phyloP scores from a whole-genome alignment of 2,888 invertebrate species.

The Fabriciana adippe region DNA sequence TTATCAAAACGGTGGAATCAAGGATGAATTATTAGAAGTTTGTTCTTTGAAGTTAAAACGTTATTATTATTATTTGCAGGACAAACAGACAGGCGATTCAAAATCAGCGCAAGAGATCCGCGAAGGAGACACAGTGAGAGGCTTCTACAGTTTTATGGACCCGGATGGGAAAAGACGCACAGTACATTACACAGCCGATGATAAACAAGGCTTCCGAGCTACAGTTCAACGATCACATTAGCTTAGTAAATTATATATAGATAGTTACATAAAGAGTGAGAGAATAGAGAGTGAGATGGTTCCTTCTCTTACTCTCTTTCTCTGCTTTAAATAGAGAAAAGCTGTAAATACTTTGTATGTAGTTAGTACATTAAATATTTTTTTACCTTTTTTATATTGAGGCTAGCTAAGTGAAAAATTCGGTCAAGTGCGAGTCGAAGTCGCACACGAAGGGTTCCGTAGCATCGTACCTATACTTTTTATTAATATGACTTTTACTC shows the following conservation, averaged over 20 bases:
- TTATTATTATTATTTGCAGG: slow-evolving; percentile 52
- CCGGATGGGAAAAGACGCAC: slow-evolving; percentile 63
- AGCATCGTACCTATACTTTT: too few relatives aligned
- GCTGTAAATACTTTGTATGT: too few relatives aligned
- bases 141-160: slow-evolving; percentile 66
- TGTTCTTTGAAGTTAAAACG: too few relatives aligned
- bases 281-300: neutral
- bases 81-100: slow-evolving; percentile 58
- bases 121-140: slow-evolving; percentile 56
- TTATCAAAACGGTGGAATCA: too few relatives aligned
- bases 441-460: too few relatives aligned
- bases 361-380: too few relatives aligned
- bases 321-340: too few relatives aligned
- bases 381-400: too few relatives aligned
- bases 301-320: neutral
- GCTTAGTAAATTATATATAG: neutral
- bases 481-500: too few relatives aligned
- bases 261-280: neutral
- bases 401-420: too few relatives aligned
- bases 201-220: slow-evolving; percentile 57
- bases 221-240: slow-evolving; percentile 49
- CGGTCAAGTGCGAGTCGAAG: too few relatives aligned
- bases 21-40: too few relatives aligned
- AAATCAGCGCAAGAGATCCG: slow-evolving; percentile 60
- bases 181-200: slow-evolving; percentile 66